Evolutionary conservation across 1,140 invertebrate genomes (phyloP).

Genomic region (Magallana angulata): DNA sequence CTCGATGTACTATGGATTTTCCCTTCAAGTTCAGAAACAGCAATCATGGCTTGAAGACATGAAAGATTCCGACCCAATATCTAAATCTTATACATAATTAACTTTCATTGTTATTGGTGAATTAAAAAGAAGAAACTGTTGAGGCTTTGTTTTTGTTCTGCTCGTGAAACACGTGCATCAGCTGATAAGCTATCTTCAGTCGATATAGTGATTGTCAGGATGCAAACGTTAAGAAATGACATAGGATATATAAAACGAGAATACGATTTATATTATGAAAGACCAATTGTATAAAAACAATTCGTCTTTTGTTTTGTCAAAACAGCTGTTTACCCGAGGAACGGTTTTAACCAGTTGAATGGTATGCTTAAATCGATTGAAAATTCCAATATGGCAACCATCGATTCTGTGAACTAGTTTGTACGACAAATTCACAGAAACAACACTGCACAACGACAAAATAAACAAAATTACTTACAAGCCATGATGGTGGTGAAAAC

Average conservation of each 20-base stretch:
- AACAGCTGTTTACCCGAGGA: slow-evolving; percentile 22
- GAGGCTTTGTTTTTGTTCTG: background rate
- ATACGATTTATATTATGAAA: background rate
- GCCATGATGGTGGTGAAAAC: slow-evolving; percentile 39
- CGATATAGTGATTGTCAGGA: background rate
- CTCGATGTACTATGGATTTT: slow-evolving; percentile 23
- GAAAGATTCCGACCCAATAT: background rate
- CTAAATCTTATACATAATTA: slow-evolving; percentile 33
- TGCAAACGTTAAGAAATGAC: background rate
- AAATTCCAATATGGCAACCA: slow-evolving; percentile 37
- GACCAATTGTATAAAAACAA: background rate
- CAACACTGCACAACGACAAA: slow-evolving; percentile 18
- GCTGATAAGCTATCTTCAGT: background rate
- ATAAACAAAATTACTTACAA: slow-evolving; percentile 30
- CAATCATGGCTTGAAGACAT: background rate
- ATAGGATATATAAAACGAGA: background rate
- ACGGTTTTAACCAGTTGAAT: slow-evolving; percentile 25
- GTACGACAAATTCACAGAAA: slow-evolving; percentile 19
- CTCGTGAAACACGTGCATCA: background rate
- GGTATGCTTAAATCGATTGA: slow-evolving; percentile 23
- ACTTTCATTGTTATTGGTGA: background rate
- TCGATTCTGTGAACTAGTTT: slow-evolving; percentile 24
- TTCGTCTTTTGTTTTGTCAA: background rate
- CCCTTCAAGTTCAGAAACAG: background rate
- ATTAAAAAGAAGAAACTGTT: slow-evolving; percentile 15